Evolutionary conservation across 2,888 invertebrate species (phyloP), one percentile per base, ranked within the genome.

Genomic region (Tanypteryx hageni): DNA sequence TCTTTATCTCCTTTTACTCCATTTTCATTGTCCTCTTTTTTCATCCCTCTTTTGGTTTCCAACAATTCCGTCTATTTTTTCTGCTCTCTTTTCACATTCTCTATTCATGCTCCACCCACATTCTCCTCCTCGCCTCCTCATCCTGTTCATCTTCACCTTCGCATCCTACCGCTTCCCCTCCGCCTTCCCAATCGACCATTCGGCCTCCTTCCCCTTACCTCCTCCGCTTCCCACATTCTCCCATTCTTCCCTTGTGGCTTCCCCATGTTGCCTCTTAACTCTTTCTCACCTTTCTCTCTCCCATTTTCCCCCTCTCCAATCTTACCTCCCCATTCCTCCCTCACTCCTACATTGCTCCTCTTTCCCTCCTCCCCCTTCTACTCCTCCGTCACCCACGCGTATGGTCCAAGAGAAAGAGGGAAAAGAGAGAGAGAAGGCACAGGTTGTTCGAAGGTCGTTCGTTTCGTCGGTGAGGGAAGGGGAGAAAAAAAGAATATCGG

Each of bases 391-490:
- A 76, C 76, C 76, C 76, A 76, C 76, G 76, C 76, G 76, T 11
- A 22, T n/a, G 76, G 44, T 44, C 44, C 44, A 44, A 44, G 44
- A 44, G 44, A 44, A 44, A 44, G 44, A 44, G 44, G 44, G 44
- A 5, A 44, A 44, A 44, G 44, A 44, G 22, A 13, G 22, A 22
- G 76, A 76, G 22, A 76, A 76, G 76, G 76, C 76, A 76, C 76
- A 76, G 76, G 76, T 76, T 76, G 76, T 27, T 76, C 76, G 27
- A 76, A 76, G 76, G 76, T 76, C 76, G 76, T 76, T 27, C 76
- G n/a, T 68, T 68, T 68, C 68, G 68, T 68, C 18, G 68, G 68
- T n/a, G 16, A 18, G 7, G 27, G 27, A 76, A 76, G 44, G 44
- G 44, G 44, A 5, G 16, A 76, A 18, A 8, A 27, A 76, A 76